Evolutionary conservation across 2,113 vertebrate species (phyloP).

Genomic region (Pao palembangensis): DNA sequence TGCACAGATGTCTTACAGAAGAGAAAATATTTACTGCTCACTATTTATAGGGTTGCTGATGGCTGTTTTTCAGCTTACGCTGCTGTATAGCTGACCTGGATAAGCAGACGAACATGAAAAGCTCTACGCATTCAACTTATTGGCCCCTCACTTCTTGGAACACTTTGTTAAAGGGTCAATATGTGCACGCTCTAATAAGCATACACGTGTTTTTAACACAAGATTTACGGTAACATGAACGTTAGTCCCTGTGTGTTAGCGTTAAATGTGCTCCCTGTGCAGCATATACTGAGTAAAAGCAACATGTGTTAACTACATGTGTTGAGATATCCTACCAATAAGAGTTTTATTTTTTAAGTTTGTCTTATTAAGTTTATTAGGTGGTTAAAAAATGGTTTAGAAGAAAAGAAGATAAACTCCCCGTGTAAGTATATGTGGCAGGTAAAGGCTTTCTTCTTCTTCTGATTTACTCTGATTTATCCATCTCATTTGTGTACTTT

Average conservation of each 20-base stretch:
- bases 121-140: slow-evolving; percentile 26
- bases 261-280: too few relatives aligned
- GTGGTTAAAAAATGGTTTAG: too few relatives aligned
- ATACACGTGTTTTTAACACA: slow-evolving; percentile 25
- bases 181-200: slow-evolving; percentile 31
- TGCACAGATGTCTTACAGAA: slow-evolving; percentile 37
- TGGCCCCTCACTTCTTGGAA: slow-evolving; percentile 53
- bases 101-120: slow-evolving; percentile 40
- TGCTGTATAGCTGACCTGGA: slow-evolving; percentile 47
- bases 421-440: too few relatives aligned
- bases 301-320: too few relatives aligned
- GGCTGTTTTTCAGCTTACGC: slow-evolving; percentile 22
- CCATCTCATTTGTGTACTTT: too few relatives aligned
- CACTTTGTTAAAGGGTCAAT: slow-evolving; percentile 47
- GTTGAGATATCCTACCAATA: too few relatives aligned
- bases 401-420: too few relatives aligned
- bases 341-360: too few relatives aligned
- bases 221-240: slow-evolving; percentile 51
- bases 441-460: too few relatives aligned
- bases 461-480: too few relatives aligned
- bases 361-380: too few relatives aligned
- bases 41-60: slow-evolving; percentile 51
- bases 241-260: slow-evolving; percentile 51
- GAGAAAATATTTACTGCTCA: slow-evolving; percentile 48
- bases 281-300: too few relatives aligned